Conservation (phyloP, 2,888 invertebrate genomes). For the Pterostichus madidus region DNA sequence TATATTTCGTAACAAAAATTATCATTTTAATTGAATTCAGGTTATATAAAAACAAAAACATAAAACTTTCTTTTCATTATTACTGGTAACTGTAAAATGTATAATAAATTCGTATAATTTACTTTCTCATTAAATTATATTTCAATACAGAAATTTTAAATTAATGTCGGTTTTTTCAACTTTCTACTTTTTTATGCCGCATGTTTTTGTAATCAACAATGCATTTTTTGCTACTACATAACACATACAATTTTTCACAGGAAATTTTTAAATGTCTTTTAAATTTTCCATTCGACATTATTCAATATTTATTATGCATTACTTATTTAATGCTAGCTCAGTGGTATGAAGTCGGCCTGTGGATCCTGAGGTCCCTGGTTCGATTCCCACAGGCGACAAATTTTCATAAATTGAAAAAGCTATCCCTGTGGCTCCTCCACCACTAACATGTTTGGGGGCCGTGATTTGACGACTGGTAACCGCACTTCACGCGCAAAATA, state of each 20-base stretch:
- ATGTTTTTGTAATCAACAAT: background rate
- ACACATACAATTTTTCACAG: background rate
- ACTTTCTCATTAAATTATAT: constrained; percentile 38
- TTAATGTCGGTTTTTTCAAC: constrained; percentile 30
- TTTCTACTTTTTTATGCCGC: constrained; percentile 31
- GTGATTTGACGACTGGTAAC: too few species aligned
- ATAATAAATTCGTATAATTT: constrained; percentile 30
- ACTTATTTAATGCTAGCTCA: background rate
- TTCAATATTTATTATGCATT: too few species aligned
- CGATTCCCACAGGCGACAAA: too few species aligned
- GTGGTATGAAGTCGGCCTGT: too few species aligned
- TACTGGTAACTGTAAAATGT: constrained; percentile 32
- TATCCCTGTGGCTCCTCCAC: too few species aligned
- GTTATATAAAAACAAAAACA: constrained; percentile 18
- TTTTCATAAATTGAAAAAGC: too few species aligned
- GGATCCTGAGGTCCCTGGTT: too few species aligned
- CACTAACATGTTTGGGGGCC: too few species aligned
- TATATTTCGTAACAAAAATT: constrained; percentile 26
- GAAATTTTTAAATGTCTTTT: too few species aligned
- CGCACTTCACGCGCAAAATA: too few species aligned
- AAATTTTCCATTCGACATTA: too few species aligned
- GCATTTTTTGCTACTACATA: too few species aligned
- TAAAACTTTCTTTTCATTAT: constrained; percentile 51
- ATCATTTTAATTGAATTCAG: constrained; percentile 51
- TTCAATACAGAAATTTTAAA: constrained; percentile 32